Evolutionary conservation across 2,113 vertebrate genomes (phyloP).

Genomic region (Archocentrus centrarchus): DNA sequence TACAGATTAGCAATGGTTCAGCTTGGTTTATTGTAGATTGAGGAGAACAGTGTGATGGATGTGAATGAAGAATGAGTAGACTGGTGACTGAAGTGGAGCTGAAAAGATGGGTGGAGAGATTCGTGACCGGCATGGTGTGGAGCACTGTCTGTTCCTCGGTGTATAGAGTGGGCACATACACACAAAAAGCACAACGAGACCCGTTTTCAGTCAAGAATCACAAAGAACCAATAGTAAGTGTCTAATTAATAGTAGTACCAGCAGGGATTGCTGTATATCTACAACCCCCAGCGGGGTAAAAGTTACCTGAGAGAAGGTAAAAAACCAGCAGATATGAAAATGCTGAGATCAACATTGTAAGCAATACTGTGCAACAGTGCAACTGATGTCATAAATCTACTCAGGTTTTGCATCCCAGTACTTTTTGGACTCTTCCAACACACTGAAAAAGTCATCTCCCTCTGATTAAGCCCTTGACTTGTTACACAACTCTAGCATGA

Average conservation of each 20-base stretch:
- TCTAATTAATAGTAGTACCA: not conserved
- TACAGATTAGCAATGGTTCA: not conserved
- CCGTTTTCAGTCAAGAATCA: not conserved
- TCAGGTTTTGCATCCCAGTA: not conserved
- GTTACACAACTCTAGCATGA: not conserved
- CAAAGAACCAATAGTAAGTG: not conserved
- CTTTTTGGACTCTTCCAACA: not conserved
- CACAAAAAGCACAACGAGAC: not conserved
- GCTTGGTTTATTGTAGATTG: not conserved
- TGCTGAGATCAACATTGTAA: not conserved
- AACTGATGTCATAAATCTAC: too few species aligned
- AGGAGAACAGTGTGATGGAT: not conserved
- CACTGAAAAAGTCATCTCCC: not conserved
- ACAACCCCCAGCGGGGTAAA: not conserved
- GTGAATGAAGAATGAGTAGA: not conserved
- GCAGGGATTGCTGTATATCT: not conserved
- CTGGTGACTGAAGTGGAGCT: not conserved
- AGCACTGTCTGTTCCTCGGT: not conserved
- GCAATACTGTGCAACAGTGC: not conserved
- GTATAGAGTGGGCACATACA: not conserved
- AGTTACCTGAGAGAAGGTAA: not conserved
- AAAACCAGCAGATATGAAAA: not conserved
- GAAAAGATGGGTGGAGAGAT: not conserved
- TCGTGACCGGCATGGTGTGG: not conserved
- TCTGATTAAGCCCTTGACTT: not conserved